Evolutionary conservation across 2,113 vertebrate genomes (phyloP).

Genomic region (Ptilonorhynchus violaceus): DNA sequence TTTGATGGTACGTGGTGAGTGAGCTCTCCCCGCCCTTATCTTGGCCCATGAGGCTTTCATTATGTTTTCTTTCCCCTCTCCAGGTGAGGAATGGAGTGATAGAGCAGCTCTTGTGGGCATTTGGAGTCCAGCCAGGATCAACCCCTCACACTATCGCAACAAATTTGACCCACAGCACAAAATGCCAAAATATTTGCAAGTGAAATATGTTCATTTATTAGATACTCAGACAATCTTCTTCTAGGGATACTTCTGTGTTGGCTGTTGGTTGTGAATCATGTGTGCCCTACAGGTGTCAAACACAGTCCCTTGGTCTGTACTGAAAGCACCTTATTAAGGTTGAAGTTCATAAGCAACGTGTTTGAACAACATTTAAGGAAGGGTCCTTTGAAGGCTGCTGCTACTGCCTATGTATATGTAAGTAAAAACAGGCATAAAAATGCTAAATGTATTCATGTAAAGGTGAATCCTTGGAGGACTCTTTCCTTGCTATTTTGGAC

Average conservation of each 20-base stretch:
- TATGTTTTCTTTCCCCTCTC: background rate
- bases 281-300: background rate
- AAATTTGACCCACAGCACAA: background rate
- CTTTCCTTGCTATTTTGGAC: background rate
- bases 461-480: background rate
- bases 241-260: background rate
- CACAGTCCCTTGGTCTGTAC: background rate
- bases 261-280: background rate
- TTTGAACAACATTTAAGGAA: background rate
- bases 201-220: background rate
- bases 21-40: background rate
- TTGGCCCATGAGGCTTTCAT: background rate
- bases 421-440: background rate
- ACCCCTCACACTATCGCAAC: accelerated
- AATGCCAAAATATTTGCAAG: background rate
- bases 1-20: background rate
- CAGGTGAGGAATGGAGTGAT: background rate
- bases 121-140: background rate
- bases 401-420: background rate
- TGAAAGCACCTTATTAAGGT: background rate
- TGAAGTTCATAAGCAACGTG: background rate
- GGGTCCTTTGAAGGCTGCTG: background rate
- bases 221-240: background rate
- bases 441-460: background rate
- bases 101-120: background rate